Evolutionary conservation across 2,113 vertebrate species (phyloP).

Genomic region (Lepus timidus): DNA sequence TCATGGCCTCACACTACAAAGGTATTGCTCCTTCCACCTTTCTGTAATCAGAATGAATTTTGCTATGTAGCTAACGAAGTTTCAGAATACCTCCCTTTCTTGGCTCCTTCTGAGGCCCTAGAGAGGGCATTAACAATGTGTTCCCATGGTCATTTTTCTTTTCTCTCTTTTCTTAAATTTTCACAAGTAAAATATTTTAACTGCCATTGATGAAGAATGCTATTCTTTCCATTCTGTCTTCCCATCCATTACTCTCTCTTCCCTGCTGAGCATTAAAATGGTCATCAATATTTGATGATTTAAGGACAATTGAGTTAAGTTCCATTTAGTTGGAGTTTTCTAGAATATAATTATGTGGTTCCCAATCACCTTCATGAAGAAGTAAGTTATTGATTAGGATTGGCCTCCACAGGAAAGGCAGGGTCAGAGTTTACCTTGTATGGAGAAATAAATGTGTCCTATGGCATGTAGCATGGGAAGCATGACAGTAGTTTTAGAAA

Average conservation of each 20-base stretch:
- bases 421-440: too few species aligned
- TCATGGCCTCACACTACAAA: background rate
- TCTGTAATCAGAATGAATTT: background rate
- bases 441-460: background rate
- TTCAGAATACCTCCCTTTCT: background rate
- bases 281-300: background rate
- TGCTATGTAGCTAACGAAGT: background rate
- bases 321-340: background rate
- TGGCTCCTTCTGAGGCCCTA: background rate
- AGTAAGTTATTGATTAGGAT: background rate
- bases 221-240: background rate
- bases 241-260: background rate
- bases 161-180: background rate
- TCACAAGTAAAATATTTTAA: constrained; percentile 31
- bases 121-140: background rate
- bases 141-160: background rate
- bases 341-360: background rate
- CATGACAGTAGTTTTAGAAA: background rate
- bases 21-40: background rate
- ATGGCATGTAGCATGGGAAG: background rate
- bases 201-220: background rate
- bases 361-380: background rate
- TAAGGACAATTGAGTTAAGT: background rate
- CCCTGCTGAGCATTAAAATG: background rate
- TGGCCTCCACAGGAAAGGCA: background rate